Evolutionary conservation across 2,797 vertebrate species (phyloP).

Genomic region (Okamejei kenojei): DNA sequence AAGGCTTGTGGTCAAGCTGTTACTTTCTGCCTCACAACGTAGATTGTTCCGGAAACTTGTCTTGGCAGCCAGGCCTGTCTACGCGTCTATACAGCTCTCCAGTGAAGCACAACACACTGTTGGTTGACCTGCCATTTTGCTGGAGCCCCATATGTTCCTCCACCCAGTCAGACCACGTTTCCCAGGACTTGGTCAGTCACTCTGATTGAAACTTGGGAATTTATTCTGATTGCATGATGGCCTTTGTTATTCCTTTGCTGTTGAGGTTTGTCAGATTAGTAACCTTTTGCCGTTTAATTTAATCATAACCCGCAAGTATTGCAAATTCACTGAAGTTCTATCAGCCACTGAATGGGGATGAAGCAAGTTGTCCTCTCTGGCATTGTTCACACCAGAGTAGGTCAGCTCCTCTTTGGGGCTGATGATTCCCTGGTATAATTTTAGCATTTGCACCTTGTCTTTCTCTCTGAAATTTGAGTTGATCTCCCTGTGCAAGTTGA

Average conservation of each 20-base stretch:
- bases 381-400: neutral
- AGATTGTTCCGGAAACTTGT: neutral
- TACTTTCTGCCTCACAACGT: neutral
- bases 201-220: neutral
- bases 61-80: neutral
- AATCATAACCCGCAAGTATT: neutral
- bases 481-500: conserved; percentile 25
- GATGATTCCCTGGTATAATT: neutral
- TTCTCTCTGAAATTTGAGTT: conserved; percentile 6
- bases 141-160: neutral
- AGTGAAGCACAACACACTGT: neutral
- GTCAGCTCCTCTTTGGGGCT: neutral
- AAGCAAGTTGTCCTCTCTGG: neutral
- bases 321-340: neutral
- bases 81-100: neutral
- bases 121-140: neutral
- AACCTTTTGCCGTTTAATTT: neutral
- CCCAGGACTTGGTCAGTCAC: neutral
- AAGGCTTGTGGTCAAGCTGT: neutral
- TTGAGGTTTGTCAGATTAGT: neutral
- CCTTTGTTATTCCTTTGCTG: too few relatives aligned
- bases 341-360: neutral
- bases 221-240: neutral
- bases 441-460: neutral
- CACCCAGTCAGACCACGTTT: neutral